Evolutionary conservation across 1,140 invertebrate genomes (phyloP).

Genomic region (Calycopis cecrops): DNA sequence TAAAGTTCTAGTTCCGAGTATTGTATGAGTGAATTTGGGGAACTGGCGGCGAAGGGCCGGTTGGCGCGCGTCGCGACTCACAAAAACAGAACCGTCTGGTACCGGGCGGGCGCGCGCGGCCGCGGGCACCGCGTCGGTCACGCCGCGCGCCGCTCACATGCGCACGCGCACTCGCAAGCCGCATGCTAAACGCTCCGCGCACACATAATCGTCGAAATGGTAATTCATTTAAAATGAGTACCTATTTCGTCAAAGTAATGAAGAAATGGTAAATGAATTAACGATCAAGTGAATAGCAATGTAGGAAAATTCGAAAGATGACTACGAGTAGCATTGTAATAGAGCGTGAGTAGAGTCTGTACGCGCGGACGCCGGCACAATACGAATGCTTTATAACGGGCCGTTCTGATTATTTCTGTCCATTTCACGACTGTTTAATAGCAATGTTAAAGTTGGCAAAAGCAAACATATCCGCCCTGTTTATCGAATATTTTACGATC

Average conservation of each 20-base stretch:
- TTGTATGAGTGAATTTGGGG: constrained; percentile 47
- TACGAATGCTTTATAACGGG: constrained; percentile 69
- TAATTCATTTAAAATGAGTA: constrained; percentile 49
- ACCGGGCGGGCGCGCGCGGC: constrained; percentile 29
- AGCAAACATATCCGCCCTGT: constrained; percentile 68
- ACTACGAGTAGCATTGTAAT: constrained; percentile 61
- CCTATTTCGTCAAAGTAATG: constrained; percentile 50
- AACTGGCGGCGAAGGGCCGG: constrained; percentile 39
- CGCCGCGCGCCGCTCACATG: constrained; percentile 32
- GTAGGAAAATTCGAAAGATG: constrained; percentile 44
- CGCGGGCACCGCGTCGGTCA: constrained; percentile 31
- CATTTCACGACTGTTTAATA: constrained; percentile 73
- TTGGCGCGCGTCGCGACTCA: constrained; percentile 54
- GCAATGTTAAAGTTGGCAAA: constrained; percentile 70
- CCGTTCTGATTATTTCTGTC: constrained; percentile 71
- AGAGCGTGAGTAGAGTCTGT: constrained; percentile 37
- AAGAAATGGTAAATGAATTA: constrained; percentile 56
- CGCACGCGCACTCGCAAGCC: constrained; percentile 27
- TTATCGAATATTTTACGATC: constrained; percentile 74
- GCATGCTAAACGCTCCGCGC: constrained; percentile 34
- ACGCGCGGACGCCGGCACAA: constrained; percentile 53
- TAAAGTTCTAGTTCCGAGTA: constrained; percentile 58
- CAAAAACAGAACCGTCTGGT: constrained; percentile 58
- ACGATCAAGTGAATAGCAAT: constrained; percentile 49
- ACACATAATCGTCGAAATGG: constrained; percentile 36